These are phyloP conservation scores for Grus americana DNA, from an alignment of 2,113 vertebrate species.

Conservation along the genomic window DNA sequence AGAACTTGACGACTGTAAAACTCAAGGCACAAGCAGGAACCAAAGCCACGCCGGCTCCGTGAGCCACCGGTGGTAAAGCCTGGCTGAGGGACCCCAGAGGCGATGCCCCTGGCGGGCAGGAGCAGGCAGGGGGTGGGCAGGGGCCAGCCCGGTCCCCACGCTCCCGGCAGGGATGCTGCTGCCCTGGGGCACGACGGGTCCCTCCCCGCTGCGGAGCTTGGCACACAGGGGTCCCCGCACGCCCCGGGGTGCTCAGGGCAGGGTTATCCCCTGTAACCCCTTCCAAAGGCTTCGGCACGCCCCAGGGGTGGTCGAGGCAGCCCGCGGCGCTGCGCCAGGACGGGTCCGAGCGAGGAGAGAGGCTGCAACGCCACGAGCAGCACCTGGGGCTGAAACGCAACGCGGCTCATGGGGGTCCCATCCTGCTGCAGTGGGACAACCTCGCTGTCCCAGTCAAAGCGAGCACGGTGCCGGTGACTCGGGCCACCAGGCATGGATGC, in stretches of 20 bases:
- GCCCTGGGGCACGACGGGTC: accelerated
- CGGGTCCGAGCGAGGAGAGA: accelerated
- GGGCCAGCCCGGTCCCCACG: background rate
- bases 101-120: accelerated
- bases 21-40: background rate
- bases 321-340: accelerated
- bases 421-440: background rate
- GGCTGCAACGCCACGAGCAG: accelerated
- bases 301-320: background rate
- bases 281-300: background rate
- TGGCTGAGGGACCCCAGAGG: accelerated
- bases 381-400: accelerated
- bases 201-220: background rate
- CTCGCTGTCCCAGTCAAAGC: accelerated
- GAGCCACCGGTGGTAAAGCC: accelerated
- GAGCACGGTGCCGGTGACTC: accelerated
- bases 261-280: accelerated
- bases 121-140: background rate
- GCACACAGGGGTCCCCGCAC: background rate
- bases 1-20: background rate
- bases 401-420: accelerated
- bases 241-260: background rate
- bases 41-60: background rate
- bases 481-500: accelerated
- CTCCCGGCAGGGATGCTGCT: background rate